These are phyloP conservation scores for Eulemur rufifrons DNA, from an alignment of 2,113 vertebrate species.

Conservation along the genomic window DNA sequence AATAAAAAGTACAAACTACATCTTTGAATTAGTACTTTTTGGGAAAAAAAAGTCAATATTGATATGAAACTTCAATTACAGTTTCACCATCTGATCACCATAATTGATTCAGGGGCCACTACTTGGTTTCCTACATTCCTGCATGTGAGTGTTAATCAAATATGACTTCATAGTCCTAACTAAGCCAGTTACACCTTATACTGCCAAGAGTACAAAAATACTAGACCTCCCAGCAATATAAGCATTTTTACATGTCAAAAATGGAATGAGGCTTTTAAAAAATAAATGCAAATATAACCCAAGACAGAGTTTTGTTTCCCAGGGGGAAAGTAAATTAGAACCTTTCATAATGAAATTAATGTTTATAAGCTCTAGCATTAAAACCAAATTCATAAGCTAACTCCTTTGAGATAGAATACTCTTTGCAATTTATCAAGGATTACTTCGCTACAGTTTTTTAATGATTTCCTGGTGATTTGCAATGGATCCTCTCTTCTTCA, in stretches of 20 bases:
- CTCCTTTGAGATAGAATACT: constrained; percentile 2
- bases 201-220: constrained; percentile 18
- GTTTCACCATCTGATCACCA: not conserved
- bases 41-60: not conserved
- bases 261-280: constrained; percentile 55
- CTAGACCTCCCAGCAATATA: constrained; percentile 11
- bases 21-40: not conserved
- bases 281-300: constrained; percentile 62
- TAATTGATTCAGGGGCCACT: not conserved
- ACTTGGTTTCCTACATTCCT: not conserved
- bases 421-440: not conserved
- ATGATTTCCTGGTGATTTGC: constrained; percentile 69
- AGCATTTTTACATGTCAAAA: constrained; percentile 51
- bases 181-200: not conserved
- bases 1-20: not conserved
- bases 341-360: constrained; percentile 55
- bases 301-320: constrained; percentile 49
- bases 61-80: not conserved
- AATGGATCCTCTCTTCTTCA: constrained; percentile 13
- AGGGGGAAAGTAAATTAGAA: constrained; percentile 48
- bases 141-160: not conserved
- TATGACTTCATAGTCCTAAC: not conserved
- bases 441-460: constrained; percentile 24
- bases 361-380: not conserved
- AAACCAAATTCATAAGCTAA: constrained; percentile 32